These are phyloP conservation scores for Hirundichthys speculiger DNA, from an alignment of 2,113 vertebrate species.

Conservation along the genomic window DNA sequence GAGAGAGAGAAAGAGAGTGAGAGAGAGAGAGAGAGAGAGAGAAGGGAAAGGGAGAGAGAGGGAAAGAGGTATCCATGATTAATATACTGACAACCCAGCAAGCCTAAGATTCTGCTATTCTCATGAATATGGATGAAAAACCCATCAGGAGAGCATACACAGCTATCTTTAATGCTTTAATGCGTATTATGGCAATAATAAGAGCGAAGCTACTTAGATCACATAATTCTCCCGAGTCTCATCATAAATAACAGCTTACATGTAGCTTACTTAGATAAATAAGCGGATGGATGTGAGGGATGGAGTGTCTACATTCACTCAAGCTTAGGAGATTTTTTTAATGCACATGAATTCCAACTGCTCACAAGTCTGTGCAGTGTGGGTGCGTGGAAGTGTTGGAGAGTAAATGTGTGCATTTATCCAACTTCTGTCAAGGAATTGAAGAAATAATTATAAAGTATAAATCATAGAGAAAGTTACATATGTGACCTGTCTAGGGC, in stretches of 20 bases:
- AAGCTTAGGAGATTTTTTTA: constrained; percentile 41
- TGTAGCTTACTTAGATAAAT: constrained; percentile 77
- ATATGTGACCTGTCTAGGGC: no score
- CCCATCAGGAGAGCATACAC: constrained; percentile 62
- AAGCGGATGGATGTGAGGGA: constrained; percentile 51
- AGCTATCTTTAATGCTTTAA: constrained; percentile 70
- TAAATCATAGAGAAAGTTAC: neutral
- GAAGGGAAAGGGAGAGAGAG: no score
- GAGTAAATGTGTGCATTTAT: neutral
- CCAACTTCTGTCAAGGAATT: neutral
- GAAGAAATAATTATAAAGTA: neutral
- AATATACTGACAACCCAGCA: constrained; percentile 68
- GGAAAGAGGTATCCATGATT: constrained; percentile 53
- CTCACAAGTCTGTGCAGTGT: constrained; percentile 28
- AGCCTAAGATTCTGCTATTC: constrained; percentile 43
- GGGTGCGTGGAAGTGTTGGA: neutral
- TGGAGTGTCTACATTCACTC: constrained; percentile 53
- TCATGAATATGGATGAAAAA: constrained; percentile 74
- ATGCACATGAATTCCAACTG: constrained; percentile 23
- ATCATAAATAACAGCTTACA: constrained; percentile 79
- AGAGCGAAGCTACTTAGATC: constrained; percentile 71
- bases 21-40: constrained; percentile 9
- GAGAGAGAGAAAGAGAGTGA: constrained; percentile 11
- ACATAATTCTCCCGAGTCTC: constrained; percentile 70
- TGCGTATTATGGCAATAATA: constrained; percentile 73